Conservation (phyloP, 2,113 vertebrate species). For the Sphaerodactylus townsendi region DNA sequence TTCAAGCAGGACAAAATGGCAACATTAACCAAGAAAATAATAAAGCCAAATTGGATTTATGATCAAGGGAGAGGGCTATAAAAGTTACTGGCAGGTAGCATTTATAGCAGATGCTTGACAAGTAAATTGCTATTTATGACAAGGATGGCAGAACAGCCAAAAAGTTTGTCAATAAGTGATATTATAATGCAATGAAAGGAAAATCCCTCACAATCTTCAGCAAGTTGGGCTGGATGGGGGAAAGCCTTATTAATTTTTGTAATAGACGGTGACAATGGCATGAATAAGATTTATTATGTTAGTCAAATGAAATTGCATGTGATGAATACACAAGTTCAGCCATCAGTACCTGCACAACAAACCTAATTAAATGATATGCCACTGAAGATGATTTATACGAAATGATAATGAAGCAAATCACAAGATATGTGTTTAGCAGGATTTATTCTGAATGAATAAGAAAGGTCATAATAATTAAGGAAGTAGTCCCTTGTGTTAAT, state of each 20-base stretch:
- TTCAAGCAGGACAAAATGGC: slow-evolving; percentile 21
- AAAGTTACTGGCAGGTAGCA: slow-evolving; percentile 46
- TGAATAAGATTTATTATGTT: slow-evolving; percentile 62
- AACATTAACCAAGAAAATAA: slow-evolving; percentile 39
- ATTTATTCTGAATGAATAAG: slow-evolving; percentile 57
- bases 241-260: slow-evolving; percentile 65
- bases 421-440: slow-evolving; percentile 58
- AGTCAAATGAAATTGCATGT: slow-evolving; percentile 49
- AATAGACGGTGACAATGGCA: slow-evolving; percentile 56
- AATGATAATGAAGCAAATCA: slow-evolving; percentile 68
- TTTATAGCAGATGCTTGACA: slow-evolving; percentile 44
- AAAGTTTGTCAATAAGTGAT: slow-evolving; percentile 17
- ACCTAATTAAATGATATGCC: slow-evolving; percentile 67
- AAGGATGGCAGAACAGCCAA: not conserved
- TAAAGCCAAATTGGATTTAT: slow-evolving; percentile 45
- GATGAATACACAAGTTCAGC: slow-evolving; percentile 60
- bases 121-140: slow-evolving; percentile 53
- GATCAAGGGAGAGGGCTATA: slow-evolving; percentile 18
- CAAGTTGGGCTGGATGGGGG: slow-evolving; percentile 37
- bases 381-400: slow-evolving; percentile 66
- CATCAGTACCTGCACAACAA: slow-evolving; percentile 54
- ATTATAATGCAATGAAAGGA: slow-evolving; percentile 11
- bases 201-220: slow-evolving; percentile 18
- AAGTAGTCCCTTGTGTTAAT: slow-evolving; percentile 44
- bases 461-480: slow-evolving; percentile 64